Evolutionary conservation across 53 echinoderm and acorn worm genomes (phyloP).

Genomic region (Astropecten irregularis): DNA sequence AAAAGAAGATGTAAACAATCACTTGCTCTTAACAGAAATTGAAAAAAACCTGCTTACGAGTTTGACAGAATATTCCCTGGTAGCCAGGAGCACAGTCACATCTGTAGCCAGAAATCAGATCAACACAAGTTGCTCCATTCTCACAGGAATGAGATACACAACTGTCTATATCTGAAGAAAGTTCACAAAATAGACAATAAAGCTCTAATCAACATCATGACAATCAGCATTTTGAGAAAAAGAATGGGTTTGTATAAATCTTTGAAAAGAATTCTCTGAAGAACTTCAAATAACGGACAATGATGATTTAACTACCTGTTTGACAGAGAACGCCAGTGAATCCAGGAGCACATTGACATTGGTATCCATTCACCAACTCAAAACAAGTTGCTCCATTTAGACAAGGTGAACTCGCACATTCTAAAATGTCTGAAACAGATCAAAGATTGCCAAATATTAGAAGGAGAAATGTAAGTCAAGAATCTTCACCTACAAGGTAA

Average conservation of each 20-base stretch:
- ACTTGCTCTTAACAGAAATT: no score
- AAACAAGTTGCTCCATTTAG: conserved; percentile 47
- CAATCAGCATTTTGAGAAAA: no score
- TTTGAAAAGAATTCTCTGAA: no score
- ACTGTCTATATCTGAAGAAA: conserved; percentile 29
- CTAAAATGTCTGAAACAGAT: neutral
- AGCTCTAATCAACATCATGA: no score
- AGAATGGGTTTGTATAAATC: no score
- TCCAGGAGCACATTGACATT: conserved; percentile 69
- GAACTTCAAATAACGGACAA: no score
- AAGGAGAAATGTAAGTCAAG: no score
- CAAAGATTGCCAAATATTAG: neutral
- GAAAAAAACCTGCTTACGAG: neutral
- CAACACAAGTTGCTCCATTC: conserved; percentile 64
- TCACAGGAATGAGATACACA: conserved; percentile 51
- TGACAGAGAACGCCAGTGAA: conserved; percentile 69
- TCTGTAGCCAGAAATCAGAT: conserved; percentile 23
- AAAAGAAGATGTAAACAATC: no score
- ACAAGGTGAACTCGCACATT: conserved; percentile 14
- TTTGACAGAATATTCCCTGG: conserved; percentile 46
- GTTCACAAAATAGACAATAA: no score
- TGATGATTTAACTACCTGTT: neutral
- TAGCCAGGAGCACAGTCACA: conserved; percentile 58
- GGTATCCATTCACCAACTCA: conserved; percentile 49
- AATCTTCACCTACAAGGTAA: no score